These are phyloP conservation scores for Lobophora halterata DNA, from an alignment of 2,888 invertebrate species.

Conservation along the genomic window DNA sequence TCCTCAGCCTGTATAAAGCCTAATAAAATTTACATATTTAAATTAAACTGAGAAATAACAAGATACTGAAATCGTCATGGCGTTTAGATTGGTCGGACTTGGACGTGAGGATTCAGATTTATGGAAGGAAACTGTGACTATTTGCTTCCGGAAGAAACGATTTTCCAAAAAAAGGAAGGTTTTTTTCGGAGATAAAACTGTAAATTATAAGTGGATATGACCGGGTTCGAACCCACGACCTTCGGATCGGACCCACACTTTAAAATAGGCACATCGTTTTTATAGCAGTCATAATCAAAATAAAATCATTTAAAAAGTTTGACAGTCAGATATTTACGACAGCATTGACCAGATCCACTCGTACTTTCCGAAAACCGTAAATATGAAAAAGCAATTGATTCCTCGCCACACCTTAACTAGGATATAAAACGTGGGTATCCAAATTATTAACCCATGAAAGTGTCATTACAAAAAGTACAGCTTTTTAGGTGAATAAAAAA, in stretches of 20 bases:
- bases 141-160: no score
- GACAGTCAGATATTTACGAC: constrained; percentile 24
- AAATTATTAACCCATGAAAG: constrained; percentile 32
- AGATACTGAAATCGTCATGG: constrained; percentile 68
- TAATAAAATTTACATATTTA: constrained; percentile 81
- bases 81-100: constrained; percentile 59
- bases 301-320: constrained; percentile 22
- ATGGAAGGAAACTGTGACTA: constrained; percentile 8
- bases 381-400: constrained; percentile 18
- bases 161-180: no score
- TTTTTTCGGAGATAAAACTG: no score
- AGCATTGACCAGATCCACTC: constrained; percentile 10
- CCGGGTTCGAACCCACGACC: no score
- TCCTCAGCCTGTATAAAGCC: constrained; percentile 78
- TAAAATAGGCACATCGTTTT: constrained; percentile 11
- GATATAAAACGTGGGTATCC: constrained; percentile 34
- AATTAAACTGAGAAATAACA: constrained; percentile 80
- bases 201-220: no score
- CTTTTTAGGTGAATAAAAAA: constrained; percentile 44
- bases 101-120: constrained; percentile 16
- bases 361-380: constrained; percentile 20
- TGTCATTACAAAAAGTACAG: constrained; percentile 38
- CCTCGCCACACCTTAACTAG: constrained; percentile 24
- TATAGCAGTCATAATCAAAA: constrained; percentile 27
- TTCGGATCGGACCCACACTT: background rate